A percentile compares a stretch with the other conserved stretches of the same genome.
These are phyloP conservation scores for Pseudomyrmex flavicornis DNA, from an alignment of 1,140 invertebrate species.

Conservation along the genomic window DNA sequence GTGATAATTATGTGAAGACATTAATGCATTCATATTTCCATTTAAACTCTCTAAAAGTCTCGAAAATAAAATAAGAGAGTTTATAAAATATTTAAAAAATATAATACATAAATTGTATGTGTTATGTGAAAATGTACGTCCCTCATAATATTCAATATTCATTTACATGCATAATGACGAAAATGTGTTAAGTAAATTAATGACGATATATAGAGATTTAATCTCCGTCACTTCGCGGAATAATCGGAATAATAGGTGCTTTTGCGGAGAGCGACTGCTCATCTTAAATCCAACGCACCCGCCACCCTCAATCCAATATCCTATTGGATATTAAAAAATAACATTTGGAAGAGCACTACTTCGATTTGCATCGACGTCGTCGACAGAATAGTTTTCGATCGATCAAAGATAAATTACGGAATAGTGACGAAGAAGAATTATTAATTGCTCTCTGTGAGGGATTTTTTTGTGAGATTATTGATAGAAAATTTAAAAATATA, in stretches of 20 bases:
- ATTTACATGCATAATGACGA: constrained; percentile 69
- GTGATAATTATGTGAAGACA: too few species aligned
- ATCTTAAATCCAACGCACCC: constrained; percentile 25
- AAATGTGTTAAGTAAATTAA: constrained; percentile 76
- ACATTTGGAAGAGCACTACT: constrained; percentile 61
- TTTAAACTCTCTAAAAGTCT: too few species aligned
- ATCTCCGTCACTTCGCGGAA: constrained; percentile 68
- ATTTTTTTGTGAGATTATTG: too few species aligned
- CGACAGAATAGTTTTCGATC: not conserved
- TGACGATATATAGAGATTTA: constrained; percentile 74
- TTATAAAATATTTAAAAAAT: too few species aligned
- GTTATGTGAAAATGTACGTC: too few species aligned
- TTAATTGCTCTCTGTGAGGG: constrained; percentile 9
- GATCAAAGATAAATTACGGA: constrained; percentile 13
- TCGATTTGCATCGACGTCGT: constrained; percentile 60
- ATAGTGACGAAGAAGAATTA: not conserved
- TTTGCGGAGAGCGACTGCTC: constrained; percentile 47
- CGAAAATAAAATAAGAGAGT: too few species aligned
- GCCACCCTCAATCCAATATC: constrained; percentile 62
- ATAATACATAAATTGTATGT: too few species aligned
- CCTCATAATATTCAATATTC: not conserved
- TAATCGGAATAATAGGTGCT: constrained; percentile 48
- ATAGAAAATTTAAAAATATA: not conserved
- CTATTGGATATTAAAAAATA: constrained; percentile 76
- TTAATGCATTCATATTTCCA: too few species aligned